Conservation (phyloP, 2,113 vertebrate species). For the Chaetodon trifascialis region DNA sequence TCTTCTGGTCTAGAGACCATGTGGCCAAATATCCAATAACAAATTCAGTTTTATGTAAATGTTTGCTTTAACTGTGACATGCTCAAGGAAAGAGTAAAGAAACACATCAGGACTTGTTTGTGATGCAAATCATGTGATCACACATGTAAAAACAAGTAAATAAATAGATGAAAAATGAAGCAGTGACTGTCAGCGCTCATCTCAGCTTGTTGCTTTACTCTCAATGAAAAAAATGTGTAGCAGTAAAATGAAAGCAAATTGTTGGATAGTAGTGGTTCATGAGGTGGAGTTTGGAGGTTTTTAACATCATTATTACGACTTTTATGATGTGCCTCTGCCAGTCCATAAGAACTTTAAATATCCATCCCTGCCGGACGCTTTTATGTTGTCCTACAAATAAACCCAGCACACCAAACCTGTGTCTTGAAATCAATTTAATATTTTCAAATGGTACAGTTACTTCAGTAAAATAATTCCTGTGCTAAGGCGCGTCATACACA, state of each 20-base stretch:
- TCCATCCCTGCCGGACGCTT: not conserved
- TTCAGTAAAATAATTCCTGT: conserved; percentile 2
- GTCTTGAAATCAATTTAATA: conserved; percentile 29
- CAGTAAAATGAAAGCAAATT: not conserved
- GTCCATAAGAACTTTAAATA: not conserved
- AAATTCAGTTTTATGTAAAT: not conserved
- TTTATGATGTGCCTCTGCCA: too few relatives aligned
- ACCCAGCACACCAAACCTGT: not conserved
- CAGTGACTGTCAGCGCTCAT: not conserved
- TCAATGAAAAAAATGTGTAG: not conserved
- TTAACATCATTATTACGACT: not conserved
- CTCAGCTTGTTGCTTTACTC: not conserved
- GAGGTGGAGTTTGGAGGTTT: not conserved
- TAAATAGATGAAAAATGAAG: not conserved
- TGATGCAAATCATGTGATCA: not conserved
- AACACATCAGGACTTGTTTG: not conserved
- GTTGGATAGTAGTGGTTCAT: not conserved
- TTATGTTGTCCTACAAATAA: conserved; percentile 1
- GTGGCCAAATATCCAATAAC: too few relatives aligned
- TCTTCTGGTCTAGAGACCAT: not conserved
- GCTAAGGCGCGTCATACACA: conserved; percentile 51
- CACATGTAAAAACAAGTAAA: not conserved
- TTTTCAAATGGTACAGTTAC: conserved; percentile 24
- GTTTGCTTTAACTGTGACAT: not conserved
- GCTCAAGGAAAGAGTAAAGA: not conserved